These are phyloP conservation scores for Scaptomyza parva DNA, from an alignment of 2,888 invertebrate species.

Conservation along the genomic window DNA sequence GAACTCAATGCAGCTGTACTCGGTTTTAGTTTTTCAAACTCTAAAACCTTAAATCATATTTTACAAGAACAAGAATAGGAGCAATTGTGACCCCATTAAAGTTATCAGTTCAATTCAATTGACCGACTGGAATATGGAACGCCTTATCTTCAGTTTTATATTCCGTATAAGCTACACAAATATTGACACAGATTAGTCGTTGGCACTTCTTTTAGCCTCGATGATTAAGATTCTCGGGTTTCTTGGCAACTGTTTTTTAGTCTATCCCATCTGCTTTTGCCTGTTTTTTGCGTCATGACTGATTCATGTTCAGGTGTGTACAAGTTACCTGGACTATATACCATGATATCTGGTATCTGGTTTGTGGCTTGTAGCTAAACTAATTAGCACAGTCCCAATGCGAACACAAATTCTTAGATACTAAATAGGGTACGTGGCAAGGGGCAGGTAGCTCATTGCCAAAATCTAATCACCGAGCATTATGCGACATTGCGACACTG, in stretches of 20 bases:
- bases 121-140: constrained; percentile 6
- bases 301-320: constrained; percentile 35
- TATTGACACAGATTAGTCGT: constrained; percentile 9
- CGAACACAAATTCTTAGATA: constrained; percentile 3
- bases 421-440: constrained; percentile 5
- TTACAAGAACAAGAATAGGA: neutral
- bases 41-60: too few relatives aligned
- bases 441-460: constrained; percentile 6
- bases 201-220: neutral
- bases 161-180: constrained; percentile 3
- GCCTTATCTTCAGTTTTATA: neutral
- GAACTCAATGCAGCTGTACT: too few relatives aligned
- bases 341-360: constrained; percentile 3
- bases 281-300: constrained; percentile 36
- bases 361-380: constrained; percentile 14
- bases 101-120: neutral
- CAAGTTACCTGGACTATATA: neutral
- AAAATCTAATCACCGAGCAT: constrained; percentile 21
- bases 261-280: neutral
- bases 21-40: too few relatives aligned
- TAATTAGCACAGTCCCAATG: constrained; percentile 16
- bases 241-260: constrained; percentile 11
- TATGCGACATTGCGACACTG: constrained; percentile 35
- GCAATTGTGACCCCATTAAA: neutral
- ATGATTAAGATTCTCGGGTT: neutral